Base-by-base conservation (phyloP, 2,888 invertebrate species). In the Craniophora ligustri region DNA sequence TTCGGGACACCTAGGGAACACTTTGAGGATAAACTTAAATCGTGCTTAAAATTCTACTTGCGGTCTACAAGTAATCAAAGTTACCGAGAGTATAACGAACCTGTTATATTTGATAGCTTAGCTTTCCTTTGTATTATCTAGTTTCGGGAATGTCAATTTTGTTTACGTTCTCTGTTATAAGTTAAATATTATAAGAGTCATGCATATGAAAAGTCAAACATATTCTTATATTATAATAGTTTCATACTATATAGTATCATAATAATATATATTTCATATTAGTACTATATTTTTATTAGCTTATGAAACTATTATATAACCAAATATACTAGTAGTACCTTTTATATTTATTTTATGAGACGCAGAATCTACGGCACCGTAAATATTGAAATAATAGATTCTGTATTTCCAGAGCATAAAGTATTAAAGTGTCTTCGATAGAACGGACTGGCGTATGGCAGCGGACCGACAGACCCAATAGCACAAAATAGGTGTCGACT, bases 81-180 rank as follows among this genome's bases (percentile, higher is more conserved):
- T 70, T 65, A 31, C 41, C 34, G 42, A 35, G 48, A 61, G 47
- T 69, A 58, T 67, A 69, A 69, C 61, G 56, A 68, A 49, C 28
- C 34, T 38, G 35, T 39, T 55, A 51, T 41, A 48, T 49, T 54
- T 42, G 36, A 36, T 55, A 47, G 26, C 21, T 31, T 36, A 30
- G 19, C 14, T 38, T 38, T 16, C 36, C 14, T 15, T 19, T 31
- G 16, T 28, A 26, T 44, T 15, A 34, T 14, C 10, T 6, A 31
- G 10, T 14, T 46, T 58, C 11, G 4, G 5, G 5, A 32, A 35
- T 44, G 28, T 16, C 10, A 6, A 11, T 28, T 42, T 28, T 30
- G 15, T 26, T 44, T 26, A 38, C 15, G 8, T 26, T n/a, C n/a
- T n/a, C n/a, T n/a, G n/a, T n/a, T n/a, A n/a, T n/a, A n/a, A n/a